A percentile compares a stretch with the other conserved stretches of the same genome.
These are phyloP conservation scores for Tenthredo distinguenda DNA, from an alignment of 2,888 invertebrate genomes.

Conservation along the genomic window DNA sequence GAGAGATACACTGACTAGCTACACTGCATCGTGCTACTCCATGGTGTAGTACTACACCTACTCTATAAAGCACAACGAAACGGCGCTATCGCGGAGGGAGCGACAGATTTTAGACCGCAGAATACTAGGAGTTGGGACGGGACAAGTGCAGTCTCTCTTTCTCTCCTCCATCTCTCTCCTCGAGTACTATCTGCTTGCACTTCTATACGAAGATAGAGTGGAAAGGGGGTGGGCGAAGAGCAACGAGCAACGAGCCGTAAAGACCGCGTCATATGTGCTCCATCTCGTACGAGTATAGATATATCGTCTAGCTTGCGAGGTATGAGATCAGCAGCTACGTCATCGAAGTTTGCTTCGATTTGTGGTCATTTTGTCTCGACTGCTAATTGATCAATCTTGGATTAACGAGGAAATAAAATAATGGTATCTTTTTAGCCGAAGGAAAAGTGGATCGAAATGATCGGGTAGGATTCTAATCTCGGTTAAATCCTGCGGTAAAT, in stretches of 20 bases:
- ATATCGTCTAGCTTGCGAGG: neutral
- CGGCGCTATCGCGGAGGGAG: conserved; percentile 65
- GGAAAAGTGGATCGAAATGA: conserved; percentile 60
- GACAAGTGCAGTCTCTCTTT: conserved; percentile 68
- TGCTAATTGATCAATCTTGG: too few species aligned
- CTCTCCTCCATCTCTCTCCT: conserved; percentile 5
- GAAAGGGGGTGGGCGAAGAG: conserved; percentile 58
- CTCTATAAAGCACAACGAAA: conserved; percentile 45
- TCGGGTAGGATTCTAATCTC: conserved; percentile 62
- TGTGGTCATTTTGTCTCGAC: neutral
- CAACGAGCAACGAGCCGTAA: conserved; percentile 76
- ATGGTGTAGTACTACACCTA: neutral
- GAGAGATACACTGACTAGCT: conserved; percentile 62
- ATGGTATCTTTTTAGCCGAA: neutral
- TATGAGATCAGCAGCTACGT: neutral
- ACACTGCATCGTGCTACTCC: neutral
- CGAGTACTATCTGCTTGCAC: conserved; percentile 13
- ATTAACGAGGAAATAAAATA: neutral
- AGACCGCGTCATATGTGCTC: conserved; percentile 72
- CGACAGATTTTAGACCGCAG: conserved; percentile 73
- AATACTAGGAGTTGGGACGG: conserved; percentile 58
- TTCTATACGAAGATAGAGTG: neutral
- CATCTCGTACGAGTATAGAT: conserved; percentile 7
- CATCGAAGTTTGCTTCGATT: neutral
- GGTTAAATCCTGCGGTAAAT: conserved; percentile 60